Evolutionary conservation across 2,797 vertebrate genomes (phyloP).

Genomic region (Hoplostethus atlanticus): DNA sequence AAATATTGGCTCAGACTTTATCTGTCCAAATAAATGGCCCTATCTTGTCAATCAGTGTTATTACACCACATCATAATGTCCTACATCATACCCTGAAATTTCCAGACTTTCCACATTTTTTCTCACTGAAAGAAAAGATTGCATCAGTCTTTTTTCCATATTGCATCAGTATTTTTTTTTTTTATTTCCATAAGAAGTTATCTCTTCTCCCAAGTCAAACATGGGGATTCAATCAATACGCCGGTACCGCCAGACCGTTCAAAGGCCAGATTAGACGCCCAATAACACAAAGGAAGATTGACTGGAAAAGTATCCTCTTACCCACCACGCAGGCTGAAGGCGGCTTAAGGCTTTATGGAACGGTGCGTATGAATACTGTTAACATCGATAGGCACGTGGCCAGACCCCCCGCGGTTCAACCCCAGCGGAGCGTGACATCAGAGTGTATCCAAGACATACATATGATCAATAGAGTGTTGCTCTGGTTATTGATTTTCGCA

Average conservation of each 20-base stretch:
- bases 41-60: not conserved
- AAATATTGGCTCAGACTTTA: not conserved
- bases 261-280: slow-evolving; percentile 24
- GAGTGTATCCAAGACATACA: slow-evolving; percentile 68
- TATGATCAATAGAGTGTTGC: slow-evolving; percentile 75
- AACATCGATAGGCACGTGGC: slow-evolving; percentile 23
- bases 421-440: slow-evolving; percentile 61
- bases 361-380: slow-evolving; percentile 29
- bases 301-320: slow-evolving; percentile 9
- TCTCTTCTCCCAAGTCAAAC: slow-evolving; percentile 1
- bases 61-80: not conserved
- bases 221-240: slow-evolving; percentile 5
- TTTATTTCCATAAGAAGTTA: not conserved
- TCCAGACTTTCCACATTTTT: not conserved
- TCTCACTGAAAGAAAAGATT: not conserved
- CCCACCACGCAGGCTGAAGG: slow-evolving; percentile 19
- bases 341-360: slow-evolving; percentile 23
- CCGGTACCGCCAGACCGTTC: slow-evolving; percentile 4
- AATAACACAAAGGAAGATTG: slow-evolving; percentile 13
- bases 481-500: slow-evolving; percentile 78
- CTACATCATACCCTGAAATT: not conserved
- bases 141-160: not conserved
- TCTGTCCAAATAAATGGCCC: not conserved
- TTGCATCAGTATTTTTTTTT: not conserved
- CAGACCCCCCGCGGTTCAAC: slow-evolving; percentile 2